A percentile compares a stretch with the other conserved stretches of the same genome.
phyloP scores from a whole-genome alignment of 2,888 invertebrate species.

The Teleogryllus oceanicus region DNA sequence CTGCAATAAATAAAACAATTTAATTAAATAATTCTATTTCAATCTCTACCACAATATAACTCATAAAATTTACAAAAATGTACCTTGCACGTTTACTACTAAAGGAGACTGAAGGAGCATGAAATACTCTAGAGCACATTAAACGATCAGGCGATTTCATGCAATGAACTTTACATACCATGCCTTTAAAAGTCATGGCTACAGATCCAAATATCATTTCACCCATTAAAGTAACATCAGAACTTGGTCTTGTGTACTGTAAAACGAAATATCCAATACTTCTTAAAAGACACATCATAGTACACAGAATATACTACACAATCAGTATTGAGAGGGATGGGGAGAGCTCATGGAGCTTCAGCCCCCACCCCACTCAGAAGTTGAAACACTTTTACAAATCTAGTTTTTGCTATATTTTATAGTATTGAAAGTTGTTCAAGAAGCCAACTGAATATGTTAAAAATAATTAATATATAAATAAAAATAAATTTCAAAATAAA shows the following conservation, averaged over 20 bases:
- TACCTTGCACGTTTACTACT: constrained; percentile 35
- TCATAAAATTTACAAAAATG: neutral
- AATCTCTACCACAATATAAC: neutral
- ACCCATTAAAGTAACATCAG: constrained; percentile 72
- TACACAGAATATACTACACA: too few relatives aligned
- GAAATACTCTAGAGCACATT: constrained; percentile 51
- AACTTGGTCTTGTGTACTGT: constrained; percentile 62
- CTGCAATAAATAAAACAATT: constrained; percentile 33
- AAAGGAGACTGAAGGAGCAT: constrained; percentile 39
- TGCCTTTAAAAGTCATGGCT: constrained; percentile 82
- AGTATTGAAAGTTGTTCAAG: too few relatives aligned
- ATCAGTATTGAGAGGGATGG: too few relatives aligned
- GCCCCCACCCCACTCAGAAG: too few relatives aligned
- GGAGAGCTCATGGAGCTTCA: too few relatives aligned
- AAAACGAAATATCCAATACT: constrained; percentile 36
- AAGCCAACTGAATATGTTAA: too few relatives aligned
- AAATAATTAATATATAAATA: too few relatives aligned
- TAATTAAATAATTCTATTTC: too few relatives aligned
- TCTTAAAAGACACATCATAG: neutral
- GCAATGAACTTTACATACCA: constrained; percentile 79
- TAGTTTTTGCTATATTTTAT: too few relatives aligned
- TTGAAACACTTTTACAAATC: too few relatives aligned
- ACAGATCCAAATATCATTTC: constrained; percentile 93
- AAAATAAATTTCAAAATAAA: too few relatives aligned
- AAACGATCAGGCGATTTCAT: constrained; percentile 52